Evolutionary conservation across 2,888 invertebrate species (phyloP), one percentile per base, ranked within the genome.

Genomic region (Drosophila kambysellisi): DNA sequence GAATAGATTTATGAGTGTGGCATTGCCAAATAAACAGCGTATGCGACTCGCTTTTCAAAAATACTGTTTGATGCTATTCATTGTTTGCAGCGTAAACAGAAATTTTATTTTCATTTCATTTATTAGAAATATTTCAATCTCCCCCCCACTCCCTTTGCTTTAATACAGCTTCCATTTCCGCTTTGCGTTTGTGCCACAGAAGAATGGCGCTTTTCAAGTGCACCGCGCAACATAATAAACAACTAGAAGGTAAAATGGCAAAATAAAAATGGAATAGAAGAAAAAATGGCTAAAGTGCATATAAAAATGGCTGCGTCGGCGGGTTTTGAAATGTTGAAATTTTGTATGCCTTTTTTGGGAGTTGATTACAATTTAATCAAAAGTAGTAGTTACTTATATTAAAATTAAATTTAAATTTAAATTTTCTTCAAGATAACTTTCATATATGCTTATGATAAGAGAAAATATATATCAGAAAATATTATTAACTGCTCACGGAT

Each of bases 21-120:
- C 58, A 76, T 84, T 65, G 66, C 32, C 83, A 77, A 81, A 88
- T 88, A 86, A 83, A 86, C 77, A 77, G 48, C 53, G 57, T 32
- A 58, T 35, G 41, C 35, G 52, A 54, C 60, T 76, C 51, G 46
- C 39, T 60, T 35, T 35, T 78, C 59, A 35, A 58, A 68, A 74
- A 71, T 76, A 66, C 66, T 68, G 57, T 77, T 74, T 76, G 81
- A 74, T 82, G 73, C 73, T 74, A 74, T 84, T 82, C 71, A 72
- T 87, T 84, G 85, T 79, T 82, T 88, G 56, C 68, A 71, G 46
- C 51, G 32, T 66, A 76, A 72, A 79, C 75, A 74, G 1, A 77
- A 84, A 72, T 82, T 82, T 79, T 84, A 68, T 84, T 84, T 89
- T 57, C 51, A 59, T 56, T 57, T 57, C 79, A 79, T 84, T 87